Conservation (phyloP, 2,888 invertebrate species). For the Sceliomorpha sp. region DNA sequence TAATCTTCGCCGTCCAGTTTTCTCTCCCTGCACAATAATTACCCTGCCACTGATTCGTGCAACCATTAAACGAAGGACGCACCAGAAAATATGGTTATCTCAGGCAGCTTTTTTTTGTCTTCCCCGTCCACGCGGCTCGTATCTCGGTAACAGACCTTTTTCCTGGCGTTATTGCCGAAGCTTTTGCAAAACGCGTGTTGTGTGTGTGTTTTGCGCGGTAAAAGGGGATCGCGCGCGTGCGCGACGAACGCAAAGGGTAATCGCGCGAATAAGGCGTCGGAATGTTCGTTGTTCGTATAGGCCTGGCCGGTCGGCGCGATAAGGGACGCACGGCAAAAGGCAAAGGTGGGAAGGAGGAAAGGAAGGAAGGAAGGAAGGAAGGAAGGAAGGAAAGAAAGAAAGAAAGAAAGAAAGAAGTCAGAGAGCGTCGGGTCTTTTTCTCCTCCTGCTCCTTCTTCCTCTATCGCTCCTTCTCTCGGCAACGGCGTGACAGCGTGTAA, state of each 20-base stretch:
- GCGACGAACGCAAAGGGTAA: slow-evolving; percentile 63
- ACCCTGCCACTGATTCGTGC: too few species aligned
- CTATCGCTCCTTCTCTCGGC: slow-evolving; percentile 37
- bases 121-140: too few species aligned
- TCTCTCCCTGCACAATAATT: too few species aligned
- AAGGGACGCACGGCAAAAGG: slow-evolving; percentile 42
- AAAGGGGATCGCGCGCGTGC: slow-evolving; percentile 28
- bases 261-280: slow-evolving; percentile 71
- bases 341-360: slow-evolving; percentile 23
- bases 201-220: slow-evolving; percentile 18
- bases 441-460: slow-evolving; percentile 28
- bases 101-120: too few species aligned
- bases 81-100: too few species aligned
- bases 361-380: too few species aligned
- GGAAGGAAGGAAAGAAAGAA: too few species aligned
- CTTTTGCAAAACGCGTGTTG: slow-evolving; percentile 16
- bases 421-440: slow-evolving; percentile 25
- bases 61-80: too few species aligned
- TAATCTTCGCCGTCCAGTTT: too few species aligned
- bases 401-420: slow-evolving; percentile 25
- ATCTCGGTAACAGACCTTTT: too few species aligned
- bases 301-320: slow-evolving; percentile 37
- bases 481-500: slow-evolving; percentile 78
- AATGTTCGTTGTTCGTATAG: slow-evolving; percentile 57
- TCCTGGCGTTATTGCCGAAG: slow-evolving; percentile 8